Base-by-base conservation (phyloP, 2,888 invertebrate genomes). In the Macrosoma leucophasiata region DNA sequence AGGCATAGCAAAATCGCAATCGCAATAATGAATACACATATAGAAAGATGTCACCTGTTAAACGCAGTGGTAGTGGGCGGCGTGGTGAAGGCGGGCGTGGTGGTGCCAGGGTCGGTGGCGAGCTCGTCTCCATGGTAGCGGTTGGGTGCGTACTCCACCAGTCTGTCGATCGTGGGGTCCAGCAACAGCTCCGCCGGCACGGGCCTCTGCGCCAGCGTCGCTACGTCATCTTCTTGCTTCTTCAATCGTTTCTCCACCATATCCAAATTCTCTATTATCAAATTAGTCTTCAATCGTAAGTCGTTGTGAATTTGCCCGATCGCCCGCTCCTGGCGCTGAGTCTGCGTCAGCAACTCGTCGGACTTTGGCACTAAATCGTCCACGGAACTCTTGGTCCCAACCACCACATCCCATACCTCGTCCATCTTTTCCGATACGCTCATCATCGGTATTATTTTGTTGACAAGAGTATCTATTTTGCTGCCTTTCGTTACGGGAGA, bases 361-460 rank as follows among this genome's bases (percentile, higher is more conserved):
- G 94, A 94, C 72, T 95, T 95, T 1, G 95, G 94, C 20, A 95
- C 88, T 30, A 95, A 81, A 64, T 93, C 91, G 64, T 95, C 94
- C 1, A 95, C 93, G 0, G 94, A 93, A 55, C 92, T 93, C 62
- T 95, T 95, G 2, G 94, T 94, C 8, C 94, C 94, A 1, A 94
- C 93, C 7, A 95, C 93, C 3, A 94, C 93, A 62, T 93, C 91
- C 94, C 94, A 95, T 3, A 95, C 94, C 71, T 95, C 93, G 54
- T 95, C 94, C 93, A 95, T 94, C 72, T 94, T 94, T 62, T 94
- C 93, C 0, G 94, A 92, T 1, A 94, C 94, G 33, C 90, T 91
- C 58, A 94, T 89, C 79, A 94, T 93, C 0, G 95, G 94, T 46
- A 90, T 89, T 62, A 94, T 94, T 74, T 93, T 92, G 56, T 91